Conservation (phyloP, 92 coral and sea anemone genomes). For the Siderastrea siderea region DNA sequence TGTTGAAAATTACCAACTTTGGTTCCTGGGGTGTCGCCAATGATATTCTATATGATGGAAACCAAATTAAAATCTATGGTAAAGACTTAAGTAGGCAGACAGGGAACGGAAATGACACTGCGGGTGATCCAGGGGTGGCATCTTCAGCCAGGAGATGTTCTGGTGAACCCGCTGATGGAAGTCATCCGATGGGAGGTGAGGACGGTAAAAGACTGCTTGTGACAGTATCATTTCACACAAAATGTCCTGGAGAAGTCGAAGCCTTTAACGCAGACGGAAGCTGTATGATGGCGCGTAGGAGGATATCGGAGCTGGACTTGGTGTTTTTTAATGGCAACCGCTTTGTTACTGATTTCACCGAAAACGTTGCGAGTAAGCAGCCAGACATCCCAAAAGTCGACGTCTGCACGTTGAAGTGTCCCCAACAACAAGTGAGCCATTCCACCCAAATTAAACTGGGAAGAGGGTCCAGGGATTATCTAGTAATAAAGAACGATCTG, state of each 20-base stretch:
- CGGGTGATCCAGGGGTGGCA: background rate
- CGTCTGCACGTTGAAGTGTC: constrained; percentile 6
- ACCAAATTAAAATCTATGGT: background rate
- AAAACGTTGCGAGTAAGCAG: background rate
- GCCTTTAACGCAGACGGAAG: background rate
- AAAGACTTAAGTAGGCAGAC: background rate
- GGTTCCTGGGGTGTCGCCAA: background rate
- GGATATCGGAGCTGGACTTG: background rate
- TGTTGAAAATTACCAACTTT: background rate
- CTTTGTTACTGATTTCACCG: background rate
- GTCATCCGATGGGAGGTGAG: background rate
- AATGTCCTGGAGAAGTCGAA: background rate
- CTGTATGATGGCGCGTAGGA: background rate
- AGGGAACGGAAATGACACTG: background rate
- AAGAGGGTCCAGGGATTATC: background rate
- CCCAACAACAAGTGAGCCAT: background rate
- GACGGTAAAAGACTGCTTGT: background rate
- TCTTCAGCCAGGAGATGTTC: background rate
- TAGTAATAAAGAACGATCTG: background rate
- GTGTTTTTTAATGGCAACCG: background rate
- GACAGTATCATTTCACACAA: background rate
- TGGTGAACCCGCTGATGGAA: background rate
- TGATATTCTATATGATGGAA: constrained; percentile 4
- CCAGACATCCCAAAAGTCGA: background rate
- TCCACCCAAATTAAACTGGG: constrained; percentile 8